Evolutionary conservation across 2,797 vertebrate species (phyloP), one percentile per base, ranked within the genome.

Genomic region (Threskiornis aethiopicus): DNA sequence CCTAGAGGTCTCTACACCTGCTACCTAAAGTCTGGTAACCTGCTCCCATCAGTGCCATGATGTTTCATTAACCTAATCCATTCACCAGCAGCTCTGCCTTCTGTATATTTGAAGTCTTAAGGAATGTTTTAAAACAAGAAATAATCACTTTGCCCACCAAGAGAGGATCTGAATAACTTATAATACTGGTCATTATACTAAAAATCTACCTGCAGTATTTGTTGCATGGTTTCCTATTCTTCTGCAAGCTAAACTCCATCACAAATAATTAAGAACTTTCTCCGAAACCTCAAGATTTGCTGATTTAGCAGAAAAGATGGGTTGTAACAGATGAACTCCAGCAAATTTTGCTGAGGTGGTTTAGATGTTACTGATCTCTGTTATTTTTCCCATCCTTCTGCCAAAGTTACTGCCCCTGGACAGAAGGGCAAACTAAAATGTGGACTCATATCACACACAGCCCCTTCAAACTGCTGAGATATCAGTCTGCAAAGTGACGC

Each of bases 311-410:
- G 47, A 92, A 92, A 87, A 87, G 15, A 67, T 42, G 35, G 10
- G 17, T 94, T 77, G 18, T 54, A 87, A 78, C 82, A 93, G 44
- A 81, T 78, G 55, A 92, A 80, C 18, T 71, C 49, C n/a, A 62
- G 64, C 6, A 85, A 83, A 52, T 94, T 92, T 94, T 92, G 78
- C 87, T 85, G 81, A 95, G 64, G 28, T 77, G 21, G 44, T 89
- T 83, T 80, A 91, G 51, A 49, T 87, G 21, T 89, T 89, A 87
- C 47, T 49, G 71, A 17, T 93, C 20, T 89, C 52, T 52, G 75
- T 83, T 83, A 58, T 89, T 96, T 94, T 92, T 39, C 33, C 57
- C 35, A 47, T 54, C 21, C 61, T 91, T 85, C 72, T 95, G 89
- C 44, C 52, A 62, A 94, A 92, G 47, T 61, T 91, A 77, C 37